Evolutionary conservation across 2,113 vertebrate genomes (phyloP).

Genomic region (Rhynchomys soricoides): DNA sequence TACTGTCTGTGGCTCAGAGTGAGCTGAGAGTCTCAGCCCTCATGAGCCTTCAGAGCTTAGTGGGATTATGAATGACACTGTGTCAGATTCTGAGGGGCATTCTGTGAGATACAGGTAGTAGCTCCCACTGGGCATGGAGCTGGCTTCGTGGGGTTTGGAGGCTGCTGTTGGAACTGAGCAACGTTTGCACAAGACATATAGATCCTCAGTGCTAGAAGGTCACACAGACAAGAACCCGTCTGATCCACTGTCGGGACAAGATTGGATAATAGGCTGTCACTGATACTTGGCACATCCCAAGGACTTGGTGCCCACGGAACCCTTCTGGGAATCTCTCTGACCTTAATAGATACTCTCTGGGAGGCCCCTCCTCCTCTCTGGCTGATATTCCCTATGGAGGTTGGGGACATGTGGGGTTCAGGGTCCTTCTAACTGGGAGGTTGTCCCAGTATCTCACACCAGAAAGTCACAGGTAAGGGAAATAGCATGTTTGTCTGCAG

Average conservation of each 20-base stretch:
- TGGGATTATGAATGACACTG: neutral
- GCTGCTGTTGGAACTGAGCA: neutral
- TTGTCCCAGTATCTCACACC: neutral
- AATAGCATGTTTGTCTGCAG: rapidly evolving
- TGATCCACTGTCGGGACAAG: neutral
- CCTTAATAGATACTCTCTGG: neutral
- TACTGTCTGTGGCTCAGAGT: rapidly evolving
- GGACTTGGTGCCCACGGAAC: rapidly evolving
- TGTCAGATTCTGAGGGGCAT: too few species aligned
- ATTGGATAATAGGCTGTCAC: neutral
- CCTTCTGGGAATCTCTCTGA: neutral
- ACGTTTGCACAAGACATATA: neutral
- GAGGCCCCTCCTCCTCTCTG: neutral
- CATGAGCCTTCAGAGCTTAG: neutral
- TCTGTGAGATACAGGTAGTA: neutral
- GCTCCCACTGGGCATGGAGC: neutral
- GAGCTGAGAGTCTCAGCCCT: neutral
- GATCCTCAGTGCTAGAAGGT: neutral
- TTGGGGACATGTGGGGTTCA: neutral
- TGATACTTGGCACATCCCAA: too few species aligned
- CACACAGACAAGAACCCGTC: neutral
- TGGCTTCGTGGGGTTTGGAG: neutral
- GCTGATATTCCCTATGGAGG: neutral
- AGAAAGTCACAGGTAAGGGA: neutral
- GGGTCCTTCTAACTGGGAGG: neutral